phyloP scores from a whole-genome alignment of 2,797 vertebrate species.

The Anableps anableps region DNA sequence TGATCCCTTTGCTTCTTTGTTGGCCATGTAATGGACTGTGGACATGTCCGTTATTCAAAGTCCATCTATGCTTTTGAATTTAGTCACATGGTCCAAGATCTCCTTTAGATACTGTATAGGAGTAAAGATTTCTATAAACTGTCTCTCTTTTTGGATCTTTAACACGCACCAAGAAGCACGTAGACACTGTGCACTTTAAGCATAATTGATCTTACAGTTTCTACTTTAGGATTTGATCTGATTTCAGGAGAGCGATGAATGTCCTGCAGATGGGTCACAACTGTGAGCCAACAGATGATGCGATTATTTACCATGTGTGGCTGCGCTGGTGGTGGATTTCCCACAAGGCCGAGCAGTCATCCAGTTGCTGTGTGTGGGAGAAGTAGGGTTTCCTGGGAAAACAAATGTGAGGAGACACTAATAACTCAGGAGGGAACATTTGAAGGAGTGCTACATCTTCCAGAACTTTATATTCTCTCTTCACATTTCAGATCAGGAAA shows the following conservation, averaged over 20 bases:
- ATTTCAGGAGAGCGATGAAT: neutral
- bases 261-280: constrained; percentile 31
- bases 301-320: constrained; percentile 17
- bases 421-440: constrained; percentile 26
- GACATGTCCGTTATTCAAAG: neutral
- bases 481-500: constrained; percentile 2
- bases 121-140: neutral
- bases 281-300: constrained; percentile 50
- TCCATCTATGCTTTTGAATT: neutral
- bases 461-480: constrained; percentile 22
- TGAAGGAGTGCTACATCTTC: constrained; percentile 18
- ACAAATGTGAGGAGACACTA: constrained; percentile 59
- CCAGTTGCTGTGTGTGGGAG: constrained; percentile 31
- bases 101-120: neutral
- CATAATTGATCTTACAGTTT: neutral
- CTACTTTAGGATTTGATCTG: neutral
- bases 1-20: neutral
- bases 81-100: neutral
- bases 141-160: neutral
- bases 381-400: constrained; percentile 49
- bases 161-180: neutral
- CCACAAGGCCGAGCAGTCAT: constrained; percentile 56
- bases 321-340: constrained; percentile 41
- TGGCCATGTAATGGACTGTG: neutral
- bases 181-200: neutral